Base-by-base conservation (phyloP, 2,797 vertebrate species). In the Anguilla anguilla region DNA sequence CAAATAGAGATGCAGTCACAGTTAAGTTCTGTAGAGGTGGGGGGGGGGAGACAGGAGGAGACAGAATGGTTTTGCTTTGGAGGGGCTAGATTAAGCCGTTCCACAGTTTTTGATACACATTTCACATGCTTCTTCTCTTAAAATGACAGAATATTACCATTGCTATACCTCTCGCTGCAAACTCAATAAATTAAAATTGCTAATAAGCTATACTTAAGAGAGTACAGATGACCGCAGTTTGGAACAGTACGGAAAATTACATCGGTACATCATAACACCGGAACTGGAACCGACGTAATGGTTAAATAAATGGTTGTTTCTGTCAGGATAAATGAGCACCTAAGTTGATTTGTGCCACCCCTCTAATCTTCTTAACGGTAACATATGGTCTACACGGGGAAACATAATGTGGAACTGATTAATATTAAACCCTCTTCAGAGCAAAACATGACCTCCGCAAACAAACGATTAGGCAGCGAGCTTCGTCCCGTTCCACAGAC, bases 381-480 rank as follows among this genome's bases (percentile, higher is more conserved):
- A 81, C 77, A 81, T 81, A 81, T 81, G 77, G 77, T n/a, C 77
- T 11, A 46, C 77, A 49, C 77, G 0, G 25, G 77, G 77, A 49
- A 81, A 81, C 77, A 46, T 49, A 81, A 49, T 81, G 43, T 81
- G 77, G 43, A 51, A 49, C 77, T 81, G 39, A 49, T 81, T 81
- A 81, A 81, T 81, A 81, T 81, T 81, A 81, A 81, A 49, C 77
- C 77, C 43, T 81, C 43, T 81, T 81, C n/a, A 46, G 43, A 81
- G 7, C 43, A 81, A 46, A 81, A 81, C 77, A 81, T 15, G 13
- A 43, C 74, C 74, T 79, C 72, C 67, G 7, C 31, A 35, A 74
- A 74, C 69, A 74, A 74, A 74, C 6, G 69, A 31, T 74, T 74
- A 39, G 74, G 6, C 35, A 6, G 35, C 17, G 43, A 81, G 43